Evolutionary conservation across 2,888 invertebrate species (phyloP).

Genomic region (Branchellion lobata): DNA sequence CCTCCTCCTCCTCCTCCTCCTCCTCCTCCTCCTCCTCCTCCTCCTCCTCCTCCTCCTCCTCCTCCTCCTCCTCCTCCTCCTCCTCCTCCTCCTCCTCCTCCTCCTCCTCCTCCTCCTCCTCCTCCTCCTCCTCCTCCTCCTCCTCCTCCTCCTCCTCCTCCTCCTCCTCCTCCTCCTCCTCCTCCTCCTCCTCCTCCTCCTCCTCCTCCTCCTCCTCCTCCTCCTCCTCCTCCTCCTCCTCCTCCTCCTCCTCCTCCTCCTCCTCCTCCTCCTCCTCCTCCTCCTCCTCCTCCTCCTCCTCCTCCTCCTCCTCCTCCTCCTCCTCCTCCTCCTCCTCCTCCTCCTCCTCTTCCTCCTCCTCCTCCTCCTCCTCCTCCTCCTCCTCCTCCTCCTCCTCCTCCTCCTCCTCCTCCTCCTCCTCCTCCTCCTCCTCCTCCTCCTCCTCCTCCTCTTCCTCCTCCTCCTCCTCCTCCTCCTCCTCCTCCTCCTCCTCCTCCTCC

Average conservation of each 20-base stretch:
- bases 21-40: background rate
- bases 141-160: background rate
- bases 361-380: background rate
- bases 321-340: background rate
- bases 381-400: background rate
- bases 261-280: background rate
- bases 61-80: background rate
- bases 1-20: background rate
- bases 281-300: background rate
- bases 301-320: background rate
- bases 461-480: too few relatives aligned
- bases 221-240: background rate
- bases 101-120: background rate
- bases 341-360: background rate
- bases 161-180: background rate
- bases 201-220: background rate
- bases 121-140: background rate
- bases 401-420: constrained; percentile 11
- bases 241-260: background rate
- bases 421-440: constrained; percentile 11
- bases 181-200: background rate
- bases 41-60: background rate
- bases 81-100: background rate
- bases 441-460: background rate
- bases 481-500: too few relatives aligned